Evolutionary conservation across 2,797 vertebrate species (phyloP).

Genomic region (Euthynnus affinis): DNA sequence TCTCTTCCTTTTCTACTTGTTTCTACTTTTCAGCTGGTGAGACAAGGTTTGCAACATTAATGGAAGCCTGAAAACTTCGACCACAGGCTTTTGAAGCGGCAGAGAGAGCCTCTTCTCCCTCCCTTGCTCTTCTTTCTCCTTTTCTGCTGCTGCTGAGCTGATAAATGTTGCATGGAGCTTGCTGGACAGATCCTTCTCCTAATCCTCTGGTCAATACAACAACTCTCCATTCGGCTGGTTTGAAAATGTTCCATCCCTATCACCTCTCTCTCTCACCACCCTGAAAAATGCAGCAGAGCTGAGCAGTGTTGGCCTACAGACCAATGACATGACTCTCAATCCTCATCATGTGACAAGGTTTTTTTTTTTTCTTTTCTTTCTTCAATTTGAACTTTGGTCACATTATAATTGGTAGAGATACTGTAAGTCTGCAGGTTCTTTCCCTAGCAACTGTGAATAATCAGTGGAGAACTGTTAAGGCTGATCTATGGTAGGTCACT

Average conservation of each 20-base stretch:
- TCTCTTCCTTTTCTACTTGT: conserved; percentile 19
- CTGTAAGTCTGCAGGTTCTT: not conserved
- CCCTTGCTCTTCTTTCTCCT: conserved; percentile 19
- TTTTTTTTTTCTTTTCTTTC: not conserved
- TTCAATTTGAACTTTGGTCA: not conserved
- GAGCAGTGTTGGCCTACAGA: not conserved
- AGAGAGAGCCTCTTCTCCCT: conserved; percentile 10
- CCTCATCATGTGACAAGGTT: conserved; percentile 1
- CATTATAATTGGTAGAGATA: not conserved
- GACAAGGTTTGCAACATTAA: conserved; percentile 68
- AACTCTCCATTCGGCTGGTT: conserved; percentile 50
- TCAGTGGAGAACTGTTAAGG: not conserved
- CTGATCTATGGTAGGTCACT: no score
- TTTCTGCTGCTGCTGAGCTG: conserved; percentile 62
- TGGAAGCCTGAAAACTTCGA: conserved; percentile 56
- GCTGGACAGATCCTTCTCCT: conserved; percentile 63
- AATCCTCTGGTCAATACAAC: conserved; percentile 67
- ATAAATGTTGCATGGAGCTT: conserved; percentile 71
- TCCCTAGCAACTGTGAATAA: not conserved
- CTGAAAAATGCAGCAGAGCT: conserved; percentile 50
- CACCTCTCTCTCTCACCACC: conserved; percentile 9
- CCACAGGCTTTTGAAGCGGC: conserved; percentile 41
- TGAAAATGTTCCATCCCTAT: conserved; percentile 47
- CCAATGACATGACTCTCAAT: conserved; percentile 6
- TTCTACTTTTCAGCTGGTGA: conserved; percentile 40